A percentile compares a stretch with the other conserved stretches of the same genome.
Evolutionary conservation across 2,113 vertebrate species (phyloP).

Genomic region (Hystrix cristata): DNA sequence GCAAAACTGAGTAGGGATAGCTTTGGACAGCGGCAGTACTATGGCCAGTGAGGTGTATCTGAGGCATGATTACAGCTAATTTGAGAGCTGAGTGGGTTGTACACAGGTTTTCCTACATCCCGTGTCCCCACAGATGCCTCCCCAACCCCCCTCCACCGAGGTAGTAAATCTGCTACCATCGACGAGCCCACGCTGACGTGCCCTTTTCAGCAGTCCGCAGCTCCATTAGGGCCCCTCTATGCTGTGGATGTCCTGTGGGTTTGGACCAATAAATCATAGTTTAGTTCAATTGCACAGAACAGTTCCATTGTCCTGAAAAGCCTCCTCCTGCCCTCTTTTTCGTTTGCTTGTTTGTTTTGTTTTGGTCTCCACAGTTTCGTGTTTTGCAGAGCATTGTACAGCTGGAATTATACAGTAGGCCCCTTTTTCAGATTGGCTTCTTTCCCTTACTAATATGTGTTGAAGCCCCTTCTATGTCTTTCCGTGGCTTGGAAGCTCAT

Average conservation of each 20-base stretch:
- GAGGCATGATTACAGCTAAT: no score
- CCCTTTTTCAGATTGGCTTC: neutral
- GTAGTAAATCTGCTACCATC: neutral
- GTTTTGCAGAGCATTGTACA: neutral
- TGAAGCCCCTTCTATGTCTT: neutral
- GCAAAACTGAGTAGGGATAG: no score
- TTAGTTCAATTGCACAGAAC: no score
- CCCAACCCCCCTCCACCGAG: neutral
- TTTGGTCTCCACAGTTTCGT: neutral
- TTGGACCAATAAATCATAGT: neutral
- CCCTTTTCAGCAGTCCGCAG: neutral
- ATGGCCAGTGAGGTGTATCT: no score
- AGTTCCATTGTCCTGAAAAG: no score
- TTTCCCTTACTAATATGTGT: neutral
- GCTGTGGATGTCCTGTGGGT: neutral
- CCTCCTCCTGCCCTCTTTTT: neutral
- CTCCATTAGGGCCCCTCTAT: neutral
- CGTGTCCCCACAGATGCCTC: neutral
- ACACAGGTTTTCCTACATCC: neutral
- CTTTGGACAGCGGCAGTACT: no score
- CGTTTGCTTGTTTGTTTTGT: no score
- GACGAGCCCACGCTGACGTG: neutral
- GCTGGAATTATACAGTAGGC: neutral
- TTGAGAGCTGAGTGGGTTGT: neutral
- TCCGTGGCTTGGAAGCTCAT: neutral